Evolutionary conservation across 1,140 invertebrate species (phyloP).

Genomic region (Cylas formicarius): DNA sequence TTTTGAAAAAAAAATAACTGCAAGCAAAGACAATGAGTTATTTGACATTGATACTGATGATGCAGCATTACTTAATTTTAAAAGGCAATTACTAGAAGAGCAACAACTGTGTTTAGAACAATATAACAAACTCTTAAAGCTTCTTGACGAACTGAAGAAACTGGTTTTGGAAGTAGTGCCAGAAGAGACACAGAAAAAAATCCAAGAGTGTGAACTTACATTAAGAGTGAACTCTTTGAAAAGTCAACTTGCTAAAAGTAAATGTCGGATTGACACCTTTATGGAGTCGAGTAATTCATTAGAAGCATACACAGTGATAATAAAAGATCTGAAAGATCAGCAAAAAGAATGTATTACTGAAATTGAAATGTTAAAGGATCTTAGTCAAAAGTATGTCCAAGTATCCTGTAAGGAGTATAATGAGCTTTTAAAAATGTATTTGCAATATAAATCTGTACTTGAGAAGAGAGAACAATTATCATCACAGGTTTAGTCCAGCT

Average conservation of each 20-base stretch:
- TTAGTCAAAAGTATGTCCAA: slow-evolving; percentile 30
- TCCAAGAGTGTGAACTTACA: slow-evolving; percentile 23
- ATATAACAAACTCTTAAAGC: slow-evolving; percentile 16
- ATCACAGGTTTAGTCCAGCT: too few species aligned
- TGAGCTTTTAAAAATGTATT: slow-evolving; percentile 31
- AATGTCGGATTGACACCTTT: slow-evolving; percentile 29
- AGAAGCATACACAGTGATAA: slow-evolving; percentile 28
- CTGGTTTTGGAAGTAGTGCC: slow-evolving; percentile 21
- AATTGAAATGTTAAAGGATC: slow-evolving; percentile 25
- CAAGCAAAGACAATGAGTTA: background rate
- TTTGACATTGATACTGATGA: slow-evolving; percentile 15
- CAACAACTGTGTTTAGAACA: slow-evolving; percentile 26
- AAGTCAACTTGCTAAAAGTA: slow-evolving; percentile 22
- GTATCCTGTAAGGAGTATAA: slow-evolving; percentile 33
- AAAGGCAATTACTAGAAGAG: slow-evolving; percentile 19
- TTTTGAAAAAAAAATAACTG: background rate
- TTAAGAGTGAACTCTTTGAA: slow-evolving; percentile 25
- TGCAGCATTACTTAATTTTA: slow-evolving; percentile 16
- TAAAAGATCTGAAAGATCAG: slow-evolving; percentile 32
- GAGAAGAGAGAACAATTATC: slow-evolving; percentile 30
- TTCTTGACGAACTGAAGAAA: slow-evolving; percentile 27
- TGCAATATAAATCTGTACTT: slow-evolving; percentile 30
- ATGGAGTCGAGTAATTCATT: slow-evolving; percentile 28
- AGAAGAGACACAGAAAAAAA: slow-evolving; percentile 18
- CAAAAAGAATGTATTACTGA: slow-evolving; percentile 26